Evolutionary conservation across 1,140 invertebrate genomes (phyloP).

Genomic region (Eumeta japonica): DNA sequence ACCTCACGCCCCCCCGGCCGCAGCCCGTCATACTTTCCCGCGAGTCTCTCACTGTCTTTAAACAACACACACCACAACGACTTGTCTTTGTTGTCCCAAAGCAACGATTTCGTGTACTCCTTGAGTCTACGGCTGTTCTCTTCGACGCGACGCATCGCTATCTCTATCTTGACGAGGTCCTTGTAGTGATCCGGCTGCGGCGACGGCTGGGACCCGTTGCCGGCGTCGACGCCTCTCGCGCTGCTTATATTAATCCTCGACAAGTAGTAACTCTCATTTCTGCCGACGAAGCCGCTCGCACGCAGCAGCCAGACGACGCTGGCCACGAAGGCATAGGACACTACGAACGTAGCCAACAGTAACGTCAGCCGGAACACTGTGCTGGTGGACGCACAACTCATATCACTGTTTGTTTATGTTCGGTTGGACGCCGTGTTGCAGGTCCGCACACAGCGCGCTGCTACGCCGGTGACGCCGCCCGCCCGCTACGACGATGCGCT

Average conservation of each 20-base stretch:
- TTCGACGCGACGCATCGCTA: constrained; percentile 52
- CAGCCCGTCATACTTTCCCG: constrained; percentile 18
- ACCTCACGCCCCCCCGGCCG: constrained; percentile 26
- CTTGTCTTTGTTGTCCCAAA: constrained; percentile 58
- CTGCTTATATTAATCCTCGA: constrained; percentile 54
- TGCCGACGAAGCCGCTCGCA: constrained; percentile 29
- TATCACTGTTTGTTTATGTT: constrained; percentile 55
- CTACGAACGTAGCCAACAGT: constrained; percentile 41
- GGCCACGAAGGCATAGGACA: constrained; percentile 43
- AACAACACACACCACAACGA: constrained; percentile 57
- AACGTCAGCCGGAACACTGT: constrained; percentile 43
- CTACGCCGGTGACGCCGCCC: constrained; percentile 15
- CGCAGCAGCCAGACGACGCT: constrained; percentile 49
- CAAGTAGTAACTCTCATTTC: constrained; percentile 56
- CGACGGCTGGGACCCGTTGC: constrained; percentile 30
- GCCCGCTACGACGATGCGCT: constrained; percentile 16
- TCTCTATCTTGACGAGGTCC: constrained; percentile 57
- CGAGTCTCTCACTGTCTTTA: constrained; percentile 48
- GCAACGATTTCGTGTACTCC: constrained; percentile 51
- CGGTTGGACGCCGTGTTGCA: constrained; percentile 25
- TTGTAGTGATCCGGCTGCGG: constrained; percentile 49
- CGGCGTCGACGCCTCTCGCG: constrained; percentile 16
- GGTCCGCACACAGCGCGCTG: constrained; percentile 43
- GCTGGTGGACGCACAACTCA: constrained; percentile 48
- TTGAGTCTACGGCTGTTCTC: constrained; percentile 54